phyloP scores from a whole-genome alignment of 2,797 vertebrate genomes.

The Petrocephalus schoutedeni region DNA sequence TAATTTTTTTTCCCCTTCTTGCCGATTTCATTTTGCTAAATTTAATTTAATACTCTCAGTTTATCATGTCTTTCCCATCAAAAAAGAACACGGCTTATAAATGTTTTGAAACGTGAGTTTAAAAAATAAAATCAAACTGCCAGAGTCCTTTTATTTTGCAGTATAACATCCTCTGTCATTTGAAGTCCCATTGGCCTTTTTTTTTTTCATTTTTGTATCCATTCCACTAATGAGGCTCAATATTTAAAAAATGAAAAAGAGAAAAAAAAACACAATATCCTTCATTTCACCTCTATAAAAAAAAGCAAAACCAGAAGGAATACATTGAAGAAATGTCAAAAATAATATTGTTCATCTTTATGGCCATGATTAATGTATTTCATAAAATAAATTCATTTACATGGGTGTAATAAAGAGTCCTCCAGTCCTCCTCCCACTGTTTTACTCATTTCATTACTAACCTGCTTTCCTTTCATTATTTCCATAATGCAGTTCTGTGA shows the following conservation, averaged over 20 bases:
- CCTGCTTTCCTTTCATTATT: conserved; percentile 38
- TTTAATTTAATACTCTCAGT: conserved; percentile 24
- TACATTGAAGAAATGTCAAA: conserved; percentile 50
- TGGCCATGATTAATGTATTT: conserved; percentile 60
- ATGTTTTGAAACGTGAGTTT: conserved; percentile 38
- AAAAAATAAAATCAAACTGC: conserved; percentile 45
- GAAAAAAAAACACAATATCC: conserved; percentile 38
- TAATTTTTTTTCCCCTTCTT: neutral
- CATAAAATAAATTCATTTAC: conserved; percentile 59
- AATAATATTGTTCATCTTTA: conserved; percentile 56
- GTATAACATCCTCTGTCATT: conserved; percentile 54
- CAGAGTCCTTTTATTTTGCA: conserved; percentile 40
- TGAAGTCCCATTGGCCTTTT: conserved; percentile 35
- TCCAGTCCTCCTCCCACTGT: conserved; percentile 10
- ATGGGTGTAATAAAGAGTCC: conserved; percentile 35
- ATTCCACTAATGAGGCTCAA: conserved; percentile 36
- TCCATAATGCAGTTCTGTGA: conserved; percentile 5
- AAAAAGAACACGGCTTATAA: conserved; percentile 29
- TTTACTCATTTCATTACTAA: neutral
- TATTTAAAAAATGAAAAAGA: conserved; percentile 11
- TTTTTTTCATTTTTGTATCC: conserved; percentile 34
- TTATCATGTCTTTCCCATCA: conserved; percentile 29
- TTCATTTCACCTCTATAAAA: conserved; percentile 50
- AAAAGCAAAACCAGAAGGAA: conserved; percentile 23
- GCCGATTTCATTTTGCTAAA: neutral